Conservation (phyloP, 2,797 vertebrate genomes). For the Paedocypris micromegethes region DNA sequence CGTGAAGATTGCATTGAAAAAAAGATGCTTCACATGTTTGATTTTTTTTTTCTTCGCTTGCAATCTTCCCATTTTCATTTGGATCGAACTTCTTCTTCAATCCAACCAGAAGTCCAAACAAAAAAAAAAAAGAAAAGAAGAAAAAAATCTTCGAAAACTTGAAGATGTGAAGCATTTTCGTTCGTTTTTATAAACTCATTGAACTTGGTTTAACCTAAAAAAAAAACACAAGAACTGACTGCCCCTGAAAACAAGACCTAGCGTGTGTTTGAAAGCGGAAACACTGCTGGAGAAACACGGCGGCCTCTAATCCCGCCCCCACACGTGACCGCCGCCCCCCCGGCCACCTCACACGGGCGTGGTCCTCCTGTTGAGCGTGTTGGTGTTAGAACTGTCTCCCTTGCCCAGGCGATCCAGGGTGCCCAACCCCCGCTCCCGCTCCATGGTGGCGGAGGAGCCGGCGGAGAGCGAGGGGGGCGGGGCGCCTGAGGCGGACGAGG, state of each 20-base stretch:
- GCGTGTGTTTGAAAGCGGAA: slow-evolving; percentile 15
- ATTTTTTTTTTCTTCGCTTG: too few species aligned
- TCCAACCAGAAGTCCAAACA: too few species aligned
- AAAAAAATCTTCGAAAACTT: background rate
- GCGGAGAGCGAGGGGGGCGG: slow-evolving; percentile 59
- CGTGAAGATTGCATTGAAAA: too few species aligned
- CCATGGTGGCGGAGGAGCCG: slow-evolving; percentile 71
- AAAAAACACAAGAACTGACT: too few species aligned
- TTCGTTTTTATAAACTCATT: slow-evolving; percentile 2
- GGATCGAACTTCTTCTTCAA: too few species aligned
- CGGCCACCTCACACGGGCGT: slow-evolving; percentile 68
- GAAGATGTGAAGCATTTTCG: slow-evolving; percentile 44
- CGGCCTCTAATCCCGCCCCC: too few species aligned
- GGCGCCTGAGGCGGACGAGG: slow-evolving; percentile 57
- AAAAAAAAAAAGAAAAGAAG: slow-evolving; percentile 35
- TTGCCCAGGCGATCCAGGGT: slow-evolving; percentile 74
- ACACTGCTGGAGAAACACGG: too few species aligned
- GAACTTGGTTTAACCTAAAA: too few species aligned
- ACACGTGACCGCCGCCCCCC: background rate
- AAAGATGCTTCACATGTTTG: too few species aligned
- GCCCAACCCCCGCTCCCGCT: slow-evolving; percentile 68
- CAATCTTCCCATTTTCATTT: too few species aligned
- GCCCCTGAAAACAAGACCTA: slow-evolving; percentile 7
- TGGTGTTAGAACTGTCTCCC: slow-evolving; percentile 79
- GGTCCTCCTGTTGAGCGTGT: slow-evolving; percentile 89